These are phyloP conservation scores for Euschistus heros DNA, from an alignment of 1,140 invertebrate genomes.

Conservation along the genomic window DNA sequence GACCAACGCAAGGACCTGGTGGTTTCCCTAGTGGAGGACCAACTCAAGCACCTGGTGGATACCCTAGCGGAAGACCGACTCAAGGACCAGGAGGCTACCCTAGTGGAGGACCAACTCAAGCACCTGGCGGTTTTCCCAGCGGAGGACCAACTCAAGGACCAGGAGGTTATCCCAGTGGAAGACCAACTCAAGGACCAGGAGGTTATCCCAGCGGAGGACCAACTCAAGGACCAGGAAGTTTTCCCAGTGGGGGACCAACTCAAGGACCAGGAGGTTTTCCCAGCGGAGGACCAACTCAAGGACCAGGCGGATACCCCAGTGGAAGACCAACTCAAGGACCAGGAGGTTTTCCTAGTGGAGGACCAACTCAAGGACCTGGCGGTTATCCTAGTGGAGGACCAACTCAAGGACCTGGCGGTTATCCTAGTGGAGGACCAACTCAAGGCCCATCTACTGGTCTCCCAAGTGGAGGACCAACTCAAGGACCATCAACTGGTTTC, in stretches of 20 bases:
- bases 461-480: constrained; percentile 23
- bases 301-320: constrained; percentile 29
- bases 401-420: constrained; percentile 26
- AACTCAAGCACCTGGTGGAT: constrained; percentile 29
- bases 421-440: constrained; percentile 30
- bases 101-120: constrained; percentile 30
- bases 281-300: constrained; percentile 25
- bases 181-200: constrained; percentile 27
- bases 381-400: constrained; percentile 27
- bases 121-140: constrained; percentile 30
- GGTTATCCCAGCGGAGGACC: constrained; percentile 31
- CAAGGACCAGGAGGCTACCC: constrained; percentile 30
- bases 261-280: constrained; percentile 29
- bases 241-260: constrained; percentile 29
- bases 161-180: constrained; percentile 25
- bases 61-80: constrained; percentile 25
- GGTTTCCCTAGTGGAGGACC: constrained; percentile 28
- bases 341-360: constrained; percentile 28
- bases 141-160: constrained; percentile 29
- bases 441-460: constrained; percentile 29
- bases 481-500: constrained; percentile 25
- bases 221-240: constrained; percentile 30
- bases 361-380: constrained; percentile 29
- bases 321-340: constrained; percentile 31
- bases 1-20: constrained; percentile 31